phyloP scores from a whole-genome alignment of 2,113 vertebrate genomes.

The Opisthocomus hoazin region DNA sequence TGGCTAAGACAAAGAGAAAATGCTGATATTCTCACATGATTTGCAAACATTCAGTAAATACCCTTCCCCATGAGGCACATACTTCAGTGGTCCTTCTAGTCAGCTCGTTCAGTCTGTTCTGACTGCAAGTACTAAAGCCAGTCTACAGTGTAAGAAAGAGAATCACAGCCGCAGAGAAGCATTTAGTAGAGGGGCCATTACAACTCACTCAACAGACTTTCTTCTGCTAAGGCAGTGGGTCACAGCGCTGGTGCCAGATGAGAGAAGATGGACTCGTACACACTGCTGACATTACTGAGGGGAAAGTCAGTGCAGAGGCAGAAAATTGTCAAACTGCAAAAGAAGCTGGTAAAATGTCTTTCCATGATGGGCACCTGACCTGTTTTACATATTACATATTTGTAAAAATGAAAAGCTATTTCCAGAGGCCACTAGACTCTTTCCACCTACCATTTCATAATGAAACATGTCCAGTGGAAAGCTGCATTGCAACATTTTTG shows the following conservation, averaged over 20 bases:
- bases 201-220: background rate
- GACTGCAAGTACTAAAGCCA: background rate
- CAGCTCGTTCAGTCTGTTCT: background rate
- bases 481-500: background rate
- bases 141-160: background rate
- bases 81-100: background rate
- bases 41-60: background rate
- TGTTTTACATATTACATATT: background rate
- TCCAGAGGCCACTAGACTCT: background rate
- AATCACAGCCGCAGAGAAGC: background rate
- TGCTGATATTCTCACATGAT: background rate
- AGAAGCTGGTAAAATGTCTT: background rate
- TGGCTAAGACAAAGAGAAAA: background rate
- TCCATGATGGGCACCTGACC: background rate
- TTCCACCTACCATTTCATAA: background rate
- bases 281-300: background rate
- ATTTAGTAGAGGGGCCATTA: background rate
- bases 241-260: accelerated
- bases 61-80: background rate
- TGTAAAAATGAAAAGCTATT: background rate
- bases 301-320: background rate
- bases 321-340: background rate
- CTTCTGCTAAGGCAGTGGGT: background rate
- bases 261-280: background rate
- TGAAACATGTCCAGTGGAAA: background rate